Evolutionary conservation across 2,888 invertebrate genomes (phyloP).

Genomic region (Vanessa cardui): DNA sequence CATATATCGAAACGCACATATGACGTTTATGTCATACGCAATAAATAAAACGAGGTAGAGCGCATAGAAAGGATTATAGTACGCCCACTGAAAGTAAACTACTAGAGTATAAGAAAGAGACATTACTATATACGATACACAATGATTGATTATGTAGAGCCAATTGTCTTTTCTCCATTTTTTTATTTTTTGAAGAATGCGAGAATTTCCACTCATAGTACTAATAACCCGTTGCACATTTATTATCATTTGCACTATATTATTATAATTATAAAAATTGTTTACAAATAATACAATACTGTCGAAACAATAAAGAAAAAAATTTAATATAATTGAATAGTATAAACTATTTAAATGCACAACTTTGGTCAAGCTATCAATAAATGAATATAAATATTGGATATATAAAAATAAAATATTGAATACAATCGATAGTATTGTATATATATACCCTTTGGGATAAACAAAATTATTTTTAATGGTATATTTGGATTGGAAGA

Average conservation of each 20-base stretch:
- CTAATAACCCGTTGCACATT: conserved; percentile 26
- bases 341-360: background rate
- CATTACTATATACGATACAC: conserved; percentile 1
- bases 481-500: conserved; percentile 28
- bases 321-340: conserved; percentile 13
- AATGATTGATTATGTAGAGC: background rate
- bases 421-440: conserved; percentile 12
- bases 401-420: conserved; percentile 2
- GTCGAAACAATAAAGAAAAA: conserved; percentile 4
- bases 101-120: background rate
- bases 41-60: conserved; percentile 13
- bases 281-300: conserved; percentile 23
- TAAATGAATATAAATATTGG: conserved; percentile 3
- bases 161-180: conserved; percentile 25
- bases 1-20: conserved; percentile 30
- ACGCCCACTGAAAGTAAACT: too few species aligned
- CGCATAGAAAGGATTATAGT: background rate
- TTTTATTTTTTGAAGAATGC: conserved; percentile 5
- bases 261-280: conserved; percentile 20
- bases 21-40: conserved; percentile 28
- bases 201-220: background rate
- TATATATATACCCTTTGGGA: conserved; percentile 20
- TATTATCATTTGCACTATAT: conserved; percentile 20
- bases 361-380: background rate
- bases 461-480: conserved; percentile 29